Base-by-base conservation (phyloP, 2,888 invertebrate species). In the Anorthoa munda region DNA sequence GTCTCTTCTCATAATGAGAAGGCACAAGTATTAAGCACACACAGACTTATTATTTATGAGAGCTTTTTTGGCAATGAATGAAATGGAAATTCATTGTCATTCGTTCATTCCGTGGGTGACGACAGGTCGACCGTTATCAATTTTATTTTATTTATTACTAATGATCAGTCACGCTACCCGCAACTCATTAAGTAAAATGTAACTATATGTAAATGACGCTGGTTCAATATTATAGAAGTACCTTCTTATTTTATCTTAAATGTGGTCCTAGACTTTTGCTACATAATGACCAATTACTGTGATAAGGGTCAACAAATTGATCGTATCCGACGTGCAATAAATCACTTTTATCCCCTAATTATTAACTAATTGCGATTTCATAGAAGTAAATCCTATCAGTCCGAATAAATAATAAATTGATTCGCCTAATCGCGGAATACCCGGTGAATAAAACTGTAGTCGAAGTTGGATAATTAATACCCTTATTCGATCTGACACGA, bases 401-500 rank as follows among this genome's bases (percentile, higher is more conserved):
- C 45, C 50, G 51, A 70, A 58, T 48, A 60, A 56, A 63, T 78
- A 73, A 77, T 79, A 39, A 72, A 78, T 72, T 51, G 31, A 61
- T 72, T 72, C n/a, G 18, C 17, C 17, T 58, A 53, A 79, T 66
- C 26, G 39, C 9, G 21, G 17, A 61, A 63, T 21, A 63, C 21
- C 45, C 26, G n/a, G 39, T 66, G 48, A 73, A 63, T 73, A 23
- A 79, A 66, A 79, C 21, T 31, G 73, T 58, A 46, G 50, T 78
- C 45, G 59, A 72, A 77, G 55, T 65, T 68, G 48, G 48, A 21
- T 58, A 56, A 72, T 78, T 61, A 60, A 66, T 77, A 81, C 71
- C 67, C 68, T 71, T 59, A 56, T 60, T 61, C 51, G 53, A 48
- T 61, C 61, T 80, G 80, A 75, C 82, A 77, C 46, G 64, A 69